Base-by-base conservation (phyloP, 2,113 vertebrate genomes). In the Neoarius graeffei region DNA sequence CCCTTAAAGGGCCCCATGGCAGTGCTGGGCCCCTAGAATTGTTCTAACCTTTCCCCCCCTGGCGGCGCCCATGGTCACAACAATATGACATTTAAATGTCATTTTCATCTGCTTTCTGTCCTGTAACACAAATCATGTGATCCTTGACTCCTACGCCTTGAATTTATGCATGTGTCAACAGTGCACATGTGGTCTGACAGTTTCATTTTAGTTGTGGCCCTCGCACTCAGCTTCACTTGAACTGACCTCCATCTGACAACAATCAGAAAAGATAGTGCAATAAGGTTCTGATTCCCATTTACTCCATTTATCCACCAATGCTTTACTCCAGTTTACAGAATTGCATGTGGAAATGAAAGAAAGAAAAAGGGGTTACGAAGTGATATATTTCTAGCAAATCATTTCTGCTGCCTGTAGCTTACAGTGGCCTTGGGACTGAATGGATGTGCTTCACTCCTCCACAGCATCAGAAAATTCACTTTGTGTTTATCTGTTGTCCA, bases 261-360 rank as follows among this genome's bases (percentile, higher is more conserved):
- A 83, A 42, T 60, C n/a, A 52, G 66, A 90, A 88, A 90, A 89
- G 48, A 89, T 87, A 19, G 56, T 52, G 57, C 86, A 87, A 87
- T 87, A 87, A 42, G 42, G 19, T 76, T 83, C 81, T 62, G 25
- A 76, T 83, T 74, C 42, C 42, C 42, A 14, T 76, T 73, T 62
- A 62, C 57, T 42, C 77, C 79, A 25, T 64, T 54, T 27, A 62
- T 7, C n/a, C 25, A 42, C 74, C 15, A 54, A 60, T 42, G 30
- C 66, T 60, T 71, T 56, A 57, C 50, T 48, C 17, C 54, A 27
- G 57, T 84, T 85, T 66, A 81, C 87, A 87, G 76, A 83, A 87
- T 84, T 82, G 82, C 69, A 84, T 57, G 60, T 74, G 64, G 25
- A 62, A 84, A 74, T 81, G 81, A 85, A 88, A 83, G 79, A 80